Evolutionary conservation across 2,888 invertebrate genomes (phyloP).

Genomic region (Sminthurinus aureus): DNA sequence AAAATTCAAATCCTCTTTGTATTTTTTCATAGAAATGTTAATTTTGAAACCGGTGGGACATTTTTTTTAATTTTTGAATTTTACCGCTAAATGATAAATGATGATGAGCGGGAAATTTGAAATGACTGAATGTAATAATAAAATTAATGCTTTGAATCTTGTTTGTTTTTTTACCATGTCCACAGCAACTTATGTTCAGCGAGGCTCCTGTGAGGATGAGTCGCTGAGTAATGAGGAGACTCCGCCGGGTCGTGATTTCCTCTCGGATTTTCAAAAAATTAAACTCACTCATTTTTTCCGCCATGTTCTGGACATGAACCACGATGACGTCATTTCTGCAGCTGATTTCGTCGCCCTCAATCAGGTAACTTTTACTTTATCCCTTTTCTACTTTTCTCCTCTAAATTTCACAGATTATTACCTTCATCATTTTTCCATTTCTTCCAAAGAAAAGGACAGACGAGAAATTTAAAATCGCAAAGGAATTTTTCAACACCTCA

Average conservation of each 20-base stretch:
- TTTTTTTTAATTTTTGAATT: no score
- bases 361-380: slow-evolving; percentile 66
- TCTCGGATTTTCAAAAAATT: slow-evolving; percentile 69
- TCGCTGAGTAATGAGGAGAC: slow-evolving; percentile 62
- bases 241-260: slow-evolving; percentile 59
- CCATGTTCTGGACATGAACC: slow-evolving; percentile 74
- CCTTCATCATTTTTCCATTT: not conserved
- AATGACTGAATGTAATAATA: no score
- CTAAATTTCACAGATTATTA: not conserved
- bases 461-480: not conserved
- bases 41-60: no score
- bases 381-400: slow-evolving; percentile 1
- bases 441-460: not conserved
- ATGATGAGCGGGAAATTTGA: no score
- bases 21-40: no score
- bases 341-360: slow-evolving; percentile 76
- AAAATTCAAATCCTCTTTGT: no score
- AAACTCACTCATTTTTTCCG: slow-evolving; percentile 77
- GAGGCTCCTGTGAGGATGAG: slow-evolving; percentile 69
- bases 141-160: no score
- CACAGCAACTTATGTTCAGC: slow-evolving; percentile 78
- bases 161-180: slow-evolving; percentile 37
- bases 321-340: slow-evolving; percentile 75
- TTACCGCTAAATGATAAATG: no score
- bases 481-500: not conserved